Base-by-base conservation (phyloP, 2,797 vertebrate species). In the Arctocebus calabarensis region DNA sequence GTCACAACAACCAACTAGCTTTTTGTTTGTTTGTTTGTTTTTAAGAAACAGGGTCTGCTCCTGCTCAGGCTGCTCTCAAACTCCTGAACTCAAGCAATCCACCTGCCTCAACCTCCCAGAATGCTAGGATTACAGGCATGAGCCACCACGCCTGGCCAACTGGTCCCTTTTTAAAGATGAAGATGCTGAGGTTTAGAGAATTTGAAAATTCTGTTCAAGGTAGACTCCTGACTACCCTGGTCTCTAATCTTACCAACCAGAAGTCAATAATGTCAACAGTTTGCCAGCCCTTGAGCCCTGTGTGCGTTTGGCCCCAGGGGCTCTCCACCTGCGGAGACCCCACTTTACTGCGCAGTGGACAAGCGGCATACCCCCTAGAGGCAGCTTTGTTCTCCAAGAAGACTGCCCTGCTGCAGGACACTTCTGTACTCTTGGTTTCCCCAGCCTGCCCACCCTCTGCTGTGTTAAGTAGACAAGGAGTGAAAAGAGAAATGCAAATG, bases 151-250 rank as follows among this genome's bases (percentile, higher is more conserved):
- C 48, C 48, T 14, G 48, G 48, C 48, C 48, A 19, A n/a, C 29
- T 70, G 23, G 66, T 2, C 27, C 37, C 57, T 48, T 61, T 62
- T 95, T 86, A 84, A 89, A 93, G 48, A 70, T 68, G 34, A 91
- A 85, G 37, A 93, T 87, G 57, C 13, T 57, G 66, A 90, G n/a
- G 55, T 78, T 85, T 61, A 32, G 43, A 85, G 57, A 84, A 81
- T 43, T 73, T 94, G 45, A 85, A 78, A 32, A 25, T 85, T 23
- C 34, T 6, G 13, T 3, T 92, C 25, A 52, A 52, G n/a, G 45
- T 23, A 37, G 75, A 90, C 8, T 86, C 11, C 4, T 14, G 66
- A 32, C 78, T 77, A 82, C 59, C 48, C 61, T 32, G 1, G 9
- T 61, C 52, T 88, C 23, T 71, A 1, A 43, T 55, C 59, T 71